These are phyloP conservation scores for Oncorhynchus tshawytscha DNA, from an alignment of 2,113 vertebrate genomes.

Conservation along the genomic window DNA sequence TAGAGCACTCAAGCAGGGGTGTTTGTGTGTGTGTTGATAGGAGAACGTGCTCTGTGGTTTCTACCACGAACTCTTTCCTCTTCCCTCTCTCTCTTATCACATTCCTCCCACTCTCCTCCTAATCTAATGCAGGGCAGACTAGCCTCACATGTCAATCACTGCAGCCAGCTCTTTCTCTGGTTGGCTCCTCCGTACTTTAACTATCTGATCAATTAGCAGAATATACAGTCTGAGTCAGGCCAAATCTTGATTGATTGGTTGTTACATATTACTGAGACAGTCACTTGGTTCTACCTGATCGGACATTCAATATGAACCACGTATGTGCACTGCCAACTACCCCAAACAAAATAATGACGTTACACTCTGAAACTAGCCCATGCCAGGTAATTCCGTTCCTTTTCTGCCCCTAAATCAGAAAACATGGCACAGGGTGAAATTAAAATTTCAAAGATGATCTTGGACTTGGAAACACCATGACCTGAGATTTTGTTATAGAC, in stretches of 20 bases:
- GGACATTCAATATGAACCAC: too few species aligned
- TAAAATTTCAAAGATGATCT: conserved; percentile 53
- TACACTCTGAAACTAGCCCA: conserved; percentile 47
- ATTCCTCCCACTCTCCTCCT: conserved; percentile 18
- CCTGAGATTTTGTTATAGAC: background rate
- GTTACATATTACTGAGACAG: too few species aligned
- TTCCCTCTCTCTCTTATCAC: conserved; percentile 1
- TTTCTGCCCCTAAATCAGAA: conserved; percentile 52
- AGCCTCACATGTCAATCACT: conserved; percentile 4
- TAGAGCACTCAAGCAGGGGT: too few species aligned
- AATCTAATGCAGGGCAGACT: conserved; percentile 15
- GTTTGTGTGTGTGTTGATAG: background rate
- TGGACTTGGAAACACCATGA: conserved; percentile 37
- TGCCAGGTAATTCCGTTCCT: conserved; percentile 60
- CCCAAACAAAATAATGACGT: conserved; percentile 65
- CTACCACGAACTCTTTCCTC: background rate
- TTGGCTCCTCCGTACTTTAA: too few species aligned
- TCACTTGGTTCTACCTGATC: too few species aligned
- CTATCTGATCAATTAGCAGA: too few species aligned
- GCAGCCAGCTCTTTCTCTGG: background rate
- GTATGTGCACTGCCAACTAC: conserved; percentile 58
- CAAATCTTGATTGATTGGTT: too few species aligned
- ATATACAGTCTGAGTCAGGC: too few species aligned
- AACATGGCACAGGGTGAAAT: conserved; percentile 40
- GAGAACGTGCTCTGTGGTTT: background rate